Conservation (phyloP, 2,113 vertebrate genomes). For the Nansenia antarctica region DNA sequence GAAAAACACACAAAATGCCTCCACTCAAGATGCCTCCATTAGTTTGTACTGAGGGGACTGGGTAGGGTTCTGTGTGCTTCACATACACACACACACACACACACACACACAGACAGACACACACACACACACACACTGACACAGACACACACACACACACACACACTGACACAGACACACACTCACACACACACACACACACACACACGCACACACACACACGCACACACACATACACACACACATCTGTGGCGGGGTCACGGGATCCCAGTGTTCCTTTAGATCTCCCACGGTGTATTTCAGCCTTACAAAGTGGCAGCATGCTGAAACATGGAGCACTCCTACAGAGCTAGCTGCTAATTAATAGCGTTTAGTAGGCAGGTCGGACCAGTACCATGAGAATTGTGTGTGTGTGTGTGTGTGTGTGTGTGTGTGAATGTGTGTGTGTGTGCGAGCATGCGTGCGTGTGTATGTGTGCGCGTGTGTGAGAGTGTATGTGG, state of each 20-base stretch:
- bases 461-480: too few species aligned
- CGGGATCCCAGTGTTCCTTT: slow-evolving; percentile 18
- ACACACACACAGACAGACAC: not conserved
- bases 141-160: slow-evolving; percentile 3
- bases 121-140: not conserved
- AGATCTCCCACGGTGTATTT: slow-evolving; percentile 28
- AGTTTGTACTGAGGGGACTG: not conserved
- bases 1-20: slow-evolving; percentile 53
- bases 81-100: slow-evolving; percentile 11
- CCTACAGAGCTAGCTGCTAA: slow-evolving; percentile 9
- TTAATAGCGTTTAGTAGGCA: slow-evolving; percentile 3
- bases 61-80: slow-evolving; percentile 37
- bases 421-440: too few species aligned
- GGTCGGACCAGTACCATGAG: not conserved
- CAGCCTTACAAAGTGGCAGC: slow-evolving; percentile 2
- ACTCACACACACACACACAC: slow-evolving; percentile 18
- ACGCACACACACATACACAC: not conserved
- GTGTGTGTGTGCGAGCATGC: too few species aligned
- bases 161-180: not conserved
- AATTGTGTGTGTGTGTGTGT: not conserved
- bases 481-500: too few species aligned
- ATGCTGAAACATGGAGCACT: slow-evolving; percentile 15
- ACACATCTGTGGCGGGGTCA: slow-evolving; percentile 14
- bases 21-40: slow-evolving; percentile 10
- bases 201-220: slow-evolving; percentile 3